phyloP scores from a whole-genome alignment of 1,140 invertebrate genomes.

The Zaprionus davidi region DNA sequence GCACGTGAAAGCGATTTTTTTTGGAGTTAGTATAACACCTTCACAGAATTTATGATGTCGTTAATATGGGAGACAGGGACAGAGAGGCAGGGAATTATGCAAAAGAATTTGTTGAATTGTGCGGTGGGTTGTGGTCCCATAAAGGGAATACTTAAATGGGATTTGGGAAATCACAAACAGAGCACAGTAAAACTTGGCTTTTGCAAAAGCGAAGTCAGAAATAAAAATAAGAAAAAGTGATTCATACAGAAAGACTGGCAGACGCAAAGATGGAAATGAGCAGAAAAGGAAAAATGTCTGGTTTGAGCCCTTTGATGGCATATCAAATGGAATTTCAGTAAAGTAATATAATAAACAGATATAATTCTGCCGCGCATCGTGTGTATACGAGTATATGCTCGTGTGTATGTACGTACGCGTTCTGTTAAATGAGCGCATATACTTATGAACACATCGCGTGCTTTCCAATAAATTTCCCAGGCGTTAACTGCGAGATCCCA shows the following conservation, averaged over 20 bases:
- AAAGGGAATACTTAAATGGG: conserved; percentile 79
- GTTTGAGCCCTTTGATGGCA: conserved; percentile 52
- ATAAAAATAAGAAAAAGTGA: conserved; percentile 34
- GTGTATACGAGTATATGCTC: conserved; percentile 23
- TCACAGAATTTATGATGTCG: neutral
- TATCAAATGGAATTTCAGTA: conserved; percentile 66
- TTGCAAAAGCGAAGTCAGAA: conserved; percentile 42
- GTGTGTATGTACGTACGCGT: conserved; percentile 27
- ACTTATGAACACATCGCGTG: conserved; percentile 58
- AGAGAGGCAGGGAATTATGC: conserved; percentile 57
- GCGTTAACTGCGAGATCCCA: conserved; percentile 79
- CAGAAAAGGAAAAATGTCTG: conserved; percentile 11
- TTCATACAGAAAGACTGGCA: neutral
- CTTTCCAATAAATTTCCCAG: conserved; percentile 72
- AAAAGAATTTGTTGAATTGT: conserved; percentile 70
- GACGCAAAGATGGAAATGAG: neutral
- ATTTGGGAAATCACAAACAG: conserved; percentile 74
- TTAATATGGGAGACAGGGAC: neutral
- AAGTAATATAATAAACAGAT: conserved; percentile 60
- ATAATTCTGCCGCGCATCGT: neutral
- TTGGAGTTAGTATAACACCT: too few relatives aligned
- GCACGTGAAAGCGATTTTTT: too few relatives aligned
- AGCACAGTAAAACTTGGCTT: conserved; percentile 31
- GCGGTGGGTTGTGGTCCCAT: conserved; percentile 61
- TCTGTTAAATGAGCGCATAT: conserved; percentile 33